Evolutionary conservation across 35 echinoderm and acorn worm genomes (phyloP).

Genomic region (Diadema setosum): DNA sequence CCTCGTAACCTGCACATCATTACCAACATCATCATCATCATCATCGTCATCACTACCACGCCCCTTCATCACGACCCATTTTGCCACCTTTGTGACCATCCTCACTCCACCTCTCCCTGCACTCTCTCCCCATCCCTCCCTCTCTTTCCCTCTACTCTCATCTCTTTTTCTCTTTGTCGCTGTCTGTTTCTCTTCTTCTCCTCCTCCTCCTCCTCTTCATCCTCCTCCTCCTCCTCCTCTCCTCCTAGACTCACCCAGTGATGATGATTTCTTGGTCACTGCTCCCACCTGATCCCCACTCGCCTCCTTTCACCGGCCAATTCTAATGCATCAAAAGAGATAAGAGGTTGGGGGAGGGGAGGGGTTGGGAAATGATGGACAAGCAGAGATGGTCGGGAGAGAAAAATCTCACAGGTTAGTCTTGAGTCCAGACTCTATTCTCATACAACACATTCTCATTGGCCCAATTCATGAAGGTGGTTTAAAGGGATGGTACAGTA

Average conservation of each 20-base stretch:
- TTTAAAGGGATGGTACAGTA: no score
- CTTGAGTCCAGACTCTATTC: no score
- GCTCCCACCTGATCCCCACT: slow-evolving; percentile 92
- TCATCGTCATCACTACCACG: background rate
- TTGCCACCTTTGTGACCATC: background rate
- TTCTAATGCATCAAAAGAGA: slow-evolving; percentile 41
- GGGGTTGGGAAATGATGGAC: no score
- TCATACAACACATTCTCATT: no score
- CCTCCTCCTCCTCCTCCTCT: background rate
- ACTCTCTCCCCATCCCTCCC: background rate
- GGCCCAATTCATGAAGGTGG: no score
- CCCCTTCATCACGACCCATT: background rate
- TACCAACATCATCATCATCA: background rate
- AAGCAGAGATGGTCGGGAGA: no score
- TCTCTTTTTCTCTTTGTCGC: background rate
- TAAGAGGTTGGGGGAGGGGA: no score
- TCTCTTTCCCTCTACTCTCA: background rate
- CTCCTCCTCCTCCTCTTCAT: background rate
- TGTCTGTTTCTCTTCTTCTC: background rate
- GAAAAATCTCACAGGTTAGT: no score
- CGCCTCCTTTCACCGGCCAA: slow-evolving; percentile 94
- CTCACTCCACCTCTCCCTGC: background rate
- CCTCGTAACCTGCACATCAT: no score
- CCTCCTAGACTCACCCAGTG: slow-evolving; percentile 54
- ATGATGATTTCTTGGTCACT: slow-evolving; percentile 95